A percentile compares a stretch with the other conserved stretches of the same genome.
Evolutionary conservation across 2,797 vertebrate species (phyloP).

Genomic region (Leucoraja ocellata): DNA sequence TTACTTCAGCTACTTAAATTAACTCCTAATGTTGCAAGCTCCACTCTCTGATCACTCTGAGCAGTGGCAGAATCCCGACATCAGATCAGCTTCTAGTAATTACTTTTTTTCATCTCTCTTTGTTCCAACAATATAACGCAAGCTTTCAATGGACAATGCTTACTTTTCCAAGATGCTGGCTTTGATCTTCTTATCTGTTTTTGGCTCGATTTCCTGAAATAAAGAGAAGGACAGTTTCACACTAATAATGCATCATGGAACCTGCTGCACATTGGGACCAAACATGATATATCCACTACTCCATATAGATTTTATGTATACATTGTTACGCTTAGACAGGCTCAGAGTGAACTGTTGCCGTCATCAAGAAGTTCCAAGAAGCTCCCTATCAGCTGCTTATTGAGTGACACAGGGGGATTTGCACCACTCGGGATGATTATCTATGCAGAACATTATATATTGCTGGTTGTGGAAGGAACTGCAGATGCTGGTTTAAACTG

Average conservation of each 20-base stretch:
- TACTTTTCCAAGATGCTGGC: conserved; percentile 74
- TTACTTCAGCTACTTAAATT: too few species aligned
- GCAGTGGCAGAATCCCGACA: too few species aligned
- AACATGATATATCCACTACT: background rate
- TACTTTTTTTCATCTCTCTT: background rate
- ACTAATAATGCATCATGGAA: background rate
- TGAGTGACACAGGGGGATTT: background rate
- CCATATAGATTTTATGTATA: background rate
- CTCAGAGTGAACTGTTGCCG: background rate
- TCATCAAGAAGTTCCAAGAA: background rate
- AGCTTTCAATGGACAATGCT: conserved; percentile 43
- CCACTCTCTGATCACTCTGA: too few species aligned
- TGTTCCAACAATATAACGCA: background rate
- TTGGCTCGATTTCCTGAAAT: conserved; percentile 43
- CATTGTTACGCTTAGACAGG: background rate
- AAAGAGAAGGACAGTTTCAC: background rate
- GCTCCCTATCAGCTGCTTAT: background rate
- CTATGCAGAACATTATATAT: too few species aligned
- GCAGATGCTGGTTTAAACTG: too few species aligned
- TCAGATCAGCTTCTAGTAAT: background rate
- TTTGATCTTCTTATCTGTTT: conserved; percentile 68
- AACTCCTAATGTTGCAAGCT: too few species aligned
- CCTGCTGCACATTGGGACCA: background rate
- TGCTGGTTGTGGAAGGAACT: too few species aligned
- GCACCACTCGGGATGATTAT: background rate